Percentiles rank a stretch among this genome's conserved stretches.
These are phyloP conservation scores for Oreochromis mossambicus DNA, from an alignment of 2,797 vertebrate species.

Conservation along the genomic window DNA sequence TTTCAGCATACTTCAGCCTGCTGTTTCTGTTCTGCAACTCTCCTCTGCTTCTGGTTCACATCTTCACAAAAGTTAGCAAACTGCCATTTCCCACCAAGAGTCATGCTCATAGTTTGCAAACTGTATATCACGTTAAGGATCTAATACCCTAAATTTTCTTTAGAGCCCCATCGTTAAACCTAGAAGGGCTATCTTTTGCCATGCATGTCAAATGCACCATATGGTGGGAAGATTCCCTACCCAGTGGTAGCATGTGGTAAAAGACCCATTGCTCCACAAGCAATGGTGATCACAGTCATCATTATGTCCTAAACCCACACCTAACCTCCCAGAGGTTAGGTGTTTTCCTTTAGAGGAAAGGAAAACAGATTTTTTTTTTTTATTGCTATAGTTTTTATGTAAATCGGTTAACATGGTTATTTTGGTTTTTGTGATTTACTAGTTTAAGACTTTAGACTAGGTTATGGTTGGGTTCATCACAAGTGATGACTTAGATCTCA, in stretches of 20 bases:
- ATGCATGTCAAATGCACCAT: not conserved
- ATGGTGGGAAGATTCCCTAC: not conserved
- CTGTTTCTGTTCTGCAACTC: not conserved
- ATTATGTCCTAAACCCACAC: not conserved
- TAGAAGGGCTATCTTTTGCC: not conserved
- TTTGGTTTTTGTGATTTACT: not conserved
- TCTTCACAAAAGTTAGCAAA: not conserved
- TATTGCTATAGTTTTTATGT: not conserved
- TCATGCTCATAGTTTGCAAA: not conserved
- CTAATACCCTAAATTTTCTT: not conserved
- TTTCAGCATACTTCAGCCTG: not conserved
- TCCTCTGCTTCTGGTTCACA: not conserved
- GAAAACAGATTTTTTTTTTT: not conserved
- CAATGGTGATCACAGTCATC: not conserved
- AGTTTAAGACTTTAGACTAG: not conserved
- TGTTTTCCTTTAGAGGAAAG: not conserved
- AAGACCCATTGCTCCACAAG: not conserved
- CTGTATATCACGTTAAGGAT: not conserved
- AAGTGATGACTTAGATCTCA: not conserved
- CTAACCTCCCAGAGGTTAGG: not conserved
- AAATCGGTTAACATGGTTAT: not conserved
- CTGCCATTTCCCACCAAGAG: not conserved
- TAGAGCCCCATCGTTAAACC: not conserved
- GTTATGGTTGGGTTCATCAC: not conserved
- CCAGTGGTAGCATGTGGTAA: not conserved